phyloP scores from a whole-genome alignment of 2,113 vertebrate genomes.

The Chloebia gouldiae region DNA sequence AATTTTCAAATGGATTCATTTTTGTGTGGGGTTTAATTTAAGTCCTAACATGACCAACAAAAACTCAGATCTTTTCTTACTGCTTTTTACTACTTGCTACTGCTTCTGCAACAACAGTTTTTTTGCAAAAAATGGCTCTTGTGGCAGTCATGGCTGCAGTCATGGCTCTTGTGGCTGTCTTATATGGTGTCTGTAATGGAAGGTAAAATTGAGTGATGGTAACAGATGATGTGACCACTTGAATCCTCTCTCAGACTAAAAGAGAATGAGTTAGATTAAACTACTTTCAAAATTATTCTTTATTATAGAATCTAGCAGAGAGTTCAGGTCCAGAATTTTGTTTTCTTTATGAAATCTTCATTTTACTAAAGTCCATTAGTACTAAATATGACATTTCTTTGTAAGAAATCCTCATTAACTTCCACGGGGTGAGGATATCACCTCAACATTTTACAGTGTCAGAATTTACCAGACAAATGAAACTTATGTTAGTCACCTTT shows the following conservation, averaged over 20 bases:
- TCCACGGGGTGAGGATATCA: background rate
- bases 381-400: background rate
- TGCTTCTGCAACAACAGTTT: background rate
- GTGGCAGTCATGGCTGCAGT: too few relatives aligned
- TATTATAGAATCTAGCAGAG: background rate
- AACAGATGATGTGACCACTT: background rate
- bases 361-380: background rate
- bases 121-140: too few relatives aligned
- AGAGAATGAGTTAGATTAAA: background rate
- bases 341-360: background rate
- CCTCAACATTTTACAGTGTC: background rate
- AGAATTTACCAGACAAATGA: background rate
- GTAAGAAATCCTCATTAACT: background rate
- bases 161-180: accelerated
- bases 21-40: background rate
- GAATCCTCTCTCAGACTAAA: background rate
- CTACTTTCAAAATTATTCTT: background rate
- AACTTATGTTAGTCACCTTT: background rate
- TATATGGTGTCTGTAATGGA: background rate
- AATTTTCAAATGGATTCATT: background rate
- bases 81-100: background rate
- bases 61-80: background rate
- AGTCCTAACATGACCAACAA: background rate
- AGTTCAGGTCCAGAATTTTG: background rate
- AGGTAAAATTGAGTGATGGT: background rate